Conservation (phyloP, 2,888 invertebrate genomes). For the Girardia tigrina region DNA sequence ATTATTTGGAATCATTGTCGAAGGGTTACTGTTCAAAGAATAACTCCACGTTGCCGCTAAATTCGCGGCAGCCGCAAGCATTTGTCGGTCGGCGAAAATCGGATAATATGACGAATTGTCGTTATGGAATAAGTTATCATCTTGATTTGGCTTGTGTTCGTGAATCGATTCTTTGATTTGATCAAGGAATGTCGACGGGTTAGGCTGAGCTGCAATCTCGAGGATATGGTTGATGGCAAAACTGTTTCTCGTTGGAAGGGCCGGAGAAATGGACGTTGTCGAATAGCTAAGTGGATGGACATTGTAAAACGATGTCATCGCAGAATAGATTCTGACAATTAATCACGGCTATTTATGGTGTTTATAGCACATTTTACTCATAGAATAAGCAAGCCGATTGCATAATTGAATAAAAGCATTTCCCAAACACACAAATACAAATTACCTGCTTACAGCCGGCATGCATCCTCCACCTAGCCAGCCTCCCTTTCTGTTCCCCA, state of each 20-base stretch:
- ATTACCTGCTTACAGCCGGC: not conserved
- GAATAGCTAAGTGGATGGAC: slow-evolving; percentile 7
- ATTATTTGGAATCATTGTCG: not conserved
- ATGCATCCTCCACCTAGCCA: not conserved
- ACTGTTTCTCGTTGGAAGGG: not conserved
- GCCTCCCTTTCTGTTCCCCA: slow-evolving; percentile 9
- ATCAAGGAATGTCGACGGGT: slow-evolving; percentile 6
- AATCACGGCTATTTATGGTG: not conserved
- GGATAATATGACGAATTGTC: slow-evolving; percentile 10
- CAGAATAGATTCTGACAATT: not conserved
- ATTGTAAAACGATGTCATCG: slow-evolving; percentile 19
- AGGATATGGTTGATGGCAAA: slow-evolving; percentile 10
- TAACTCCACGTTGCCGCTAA: not conserved
- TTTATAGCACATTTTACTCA: slow-evolving; percentile 4
- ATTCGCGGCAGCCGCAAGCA: not conserved
- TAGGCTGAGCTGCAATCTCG: not conserved
- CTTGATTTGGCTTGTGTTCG: not conserved
- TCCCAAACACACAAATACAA: not conserved
- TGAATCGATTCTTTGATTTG: slow-evolving; percentile 17
- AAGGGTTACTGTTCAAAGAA: not conserved
- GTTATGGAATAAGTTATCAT: not conserved
- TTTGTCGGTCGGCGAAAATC: slow-evolving; percentile 19
- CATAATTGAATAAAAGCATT: not conserved
- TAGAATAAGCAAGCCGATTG: not conserved
- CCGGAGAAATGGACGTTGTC: not conserved